Evolutionary conservation across 1,140 invertebrate species (phyloP).

Genomic region (Bradynema listronoti): DNA sequence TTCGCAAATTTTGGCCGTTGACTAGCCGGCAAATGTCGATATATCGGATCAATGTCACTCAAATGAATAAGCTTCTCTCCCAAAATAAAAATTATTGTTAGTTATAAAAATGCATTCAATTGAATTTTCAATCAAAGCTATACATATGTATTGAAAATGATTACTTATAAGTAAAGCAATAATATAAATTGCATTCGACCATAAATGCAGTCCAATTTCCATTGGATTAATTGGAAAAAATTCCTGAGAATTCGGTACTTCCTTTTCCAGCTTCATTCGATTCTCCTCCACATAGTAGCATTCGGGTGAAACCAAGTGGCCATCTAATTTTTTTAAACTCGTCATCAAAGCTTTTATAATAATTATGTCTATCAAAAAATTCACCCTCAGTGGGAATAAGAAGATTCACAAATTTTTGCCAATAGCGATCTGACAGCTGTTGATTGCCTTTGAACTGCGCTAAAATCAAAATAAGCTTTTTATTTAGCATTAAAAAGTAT

Average conservation of each 20-base stretch:
- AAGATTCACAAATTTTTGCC: slow-evolving; percentile 67
- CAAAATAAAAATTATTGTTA: slow-evolving; percentile 28
- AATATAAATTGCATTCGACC: slow-evolving; percentile 90
- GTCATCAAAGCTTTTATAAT: not conserved
- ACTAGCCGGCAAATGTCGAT: slow-evolving; percentile 87
- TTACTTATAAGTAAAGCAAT: slow-evolving; percentile 77
- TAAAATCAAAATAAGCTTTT: slow-evolving; percentile 33
- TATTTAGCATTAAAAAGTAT: not conserved
- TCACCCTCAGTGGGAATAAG: slow-evolving; percentile 35
- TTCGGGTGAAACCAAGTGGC: slow-evolving; percentile 67
- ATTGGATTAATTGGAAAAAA: slow-evolving; percentile 57
- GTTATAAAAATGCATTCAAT: no score
- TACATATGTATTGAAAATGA: slow-evolving; percentile 12
- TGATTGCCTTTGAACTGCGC: slow-evolving; percentile 66
- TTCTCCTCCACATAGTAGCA: slow-evolving; percentile 85
- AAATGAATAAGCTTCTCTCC: slow-evolving; percentile 78
- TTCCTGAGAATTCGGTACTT: slow-evolving; percentile 68
- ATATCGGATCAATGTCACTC: slow-evolving; percentile 88
- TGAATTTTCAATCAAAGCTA: no score
- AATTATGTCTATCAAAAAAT: not conserved
- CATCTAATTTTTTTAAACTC: slow-evolving; percentile 59
- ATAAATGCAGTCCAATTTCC: slow-evolving; percentile 65
- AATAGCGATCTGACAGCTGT: slow-evolving; percentile 85
- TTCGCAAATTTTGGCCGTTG: slow-evolving; percentile 75
- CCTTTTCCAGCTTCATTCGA: slow-evolving; percentile 69